Evolutionary conservation across 2,797 vertebrate genomes (phyloP).

Genomic region (Gymnodraco acuticeps): DNA sequence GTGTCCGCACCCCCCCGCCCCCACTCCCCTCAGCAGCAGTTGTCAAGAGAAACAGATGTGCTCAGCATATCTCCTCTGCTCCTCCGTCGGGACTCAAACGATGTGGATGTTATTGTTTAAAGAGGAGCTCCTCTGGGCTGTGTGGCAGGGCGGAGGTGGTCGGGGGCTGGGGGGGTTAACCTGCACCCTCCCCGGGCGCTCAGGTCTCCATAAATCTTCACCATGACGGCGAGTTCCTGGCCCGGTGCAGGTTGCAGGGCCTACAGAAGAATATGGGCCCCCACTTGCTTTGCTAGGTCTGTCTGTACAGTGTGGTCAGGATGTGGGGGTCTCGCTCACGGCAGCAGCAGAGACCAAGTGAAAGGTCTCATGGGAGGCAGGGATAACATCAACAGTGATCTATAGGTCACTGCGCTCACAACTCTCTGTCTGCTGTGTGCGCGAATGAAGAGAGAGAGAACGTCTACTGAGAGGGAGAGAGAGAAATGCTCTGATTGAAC

Average conservation of each 20-base stretch:
- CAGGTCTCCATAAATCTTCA: slow-evolving; percentile 93
- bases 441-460: slow-evolving; percentile 41
- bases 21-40: slow-evolving; percentile 69
- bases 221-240: slow-evolving; percentile 91
- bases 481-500: slow-evolving; percentile 18
- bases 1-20: slow-evolving; percentile 10
- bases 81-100: slow-evolving; percentile 66
- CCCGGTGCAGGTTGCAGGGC: slow-evolving; percentile 87
- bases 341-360: slow-evolving; percentile 84
- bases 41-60: slow-evolving; percentile 90
- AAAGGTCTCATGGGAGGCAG: slow-evolving; percentile 87
- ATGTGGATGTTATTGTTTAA: slow-evolving; percentile 94
- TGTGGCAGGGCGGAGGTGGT: slow-evolving; percentile 79
- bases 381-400: slow-evolving; percentile 92
- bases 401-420: slow-evolving; percentile 83
- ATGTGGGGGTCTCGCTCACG: slow-evolving; percentile 82
- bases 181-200: slow-evolving; percentile 80
- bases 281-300: slow-evolving; percentile 33
- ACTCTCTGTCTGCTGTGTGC: slow-evolving; percentile 61
- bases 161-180: slow-evolving; percentile 77
- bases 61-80: slow-evolving; percentile 70
- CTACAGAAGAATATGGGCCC: slow-evolving; percentile 87
- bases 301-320: slow-evolving; percentile 84
- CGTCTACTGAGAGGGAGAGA: slow-evolving; percentile 24
- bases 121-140: slow-evolving; percentile 86